Percentiles rank a stretch among this genome's conserved stretches.
phyloP scores from a whole-genome alignment of 92 coral and sea anemone genomes.

The Metridium senile region DNA sequence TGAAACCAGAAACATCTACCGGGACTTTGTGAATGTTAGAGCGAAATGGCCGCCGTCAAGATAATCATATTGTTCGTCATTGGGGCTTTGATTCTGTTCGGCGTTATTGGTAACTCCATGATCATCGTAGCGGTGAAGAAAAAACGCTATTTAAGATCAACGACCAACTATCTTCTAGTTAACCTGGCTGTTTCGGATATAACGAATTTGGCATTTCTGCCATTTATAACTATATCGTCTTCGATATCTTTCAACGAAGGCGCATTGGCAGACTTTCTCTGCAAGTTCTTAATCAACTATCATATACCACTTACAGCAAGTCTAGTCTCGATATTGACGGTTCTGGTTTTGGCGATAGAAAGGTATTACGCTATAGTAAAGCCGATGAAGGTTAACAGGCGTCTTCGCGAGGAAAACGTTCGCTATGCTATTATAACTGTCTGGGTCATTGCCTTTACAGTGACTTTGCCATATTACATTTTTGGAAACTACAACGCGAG shows the following conservation, averaged over 20 bases:
- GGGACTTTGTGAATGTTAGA: too few species aligned
- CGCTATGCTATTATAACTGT: conserved; percentile 33
- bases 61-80: too few species aligned
- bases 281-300: conserved; percentile 62
- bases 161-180: conserved; percentile 57
- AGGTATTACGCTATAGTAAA: conserved; percentile 69
- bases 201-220: conserved; percentile 34
- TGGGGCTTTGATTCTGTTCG: conserved; percentile 11
- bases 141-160: conserved; percentile 47
- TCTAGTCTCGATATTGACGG: conserved; percentile 53
- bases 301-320: conserved; percentile 51
- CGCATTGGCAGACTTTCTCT: conserved; percentile 48
- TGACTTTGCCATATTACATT: conserved; percentile 37
- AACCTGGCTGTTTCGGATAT: conserved; percentile 59
- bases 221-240: neutral
- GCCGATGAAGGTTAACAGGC: conserved; percentile 39
- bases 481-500: conserved; percentile 21
- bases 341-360: conserved; percentile 53
- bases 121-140: conserved; percentile 41
- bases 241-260: conserved; percentile 43
- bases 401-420: conserved; percentile 38
- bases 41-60: too few species aligned
- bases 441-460: conserved; percentile 36
- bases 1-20: too few species aligned
- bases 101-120: conserved; percentile 49